These are phyloP conservation scores for Megaptera novaeangliae DNA, from an alignment of 2,113 vertebrate species.

Conservation along the genomic window DNA sequence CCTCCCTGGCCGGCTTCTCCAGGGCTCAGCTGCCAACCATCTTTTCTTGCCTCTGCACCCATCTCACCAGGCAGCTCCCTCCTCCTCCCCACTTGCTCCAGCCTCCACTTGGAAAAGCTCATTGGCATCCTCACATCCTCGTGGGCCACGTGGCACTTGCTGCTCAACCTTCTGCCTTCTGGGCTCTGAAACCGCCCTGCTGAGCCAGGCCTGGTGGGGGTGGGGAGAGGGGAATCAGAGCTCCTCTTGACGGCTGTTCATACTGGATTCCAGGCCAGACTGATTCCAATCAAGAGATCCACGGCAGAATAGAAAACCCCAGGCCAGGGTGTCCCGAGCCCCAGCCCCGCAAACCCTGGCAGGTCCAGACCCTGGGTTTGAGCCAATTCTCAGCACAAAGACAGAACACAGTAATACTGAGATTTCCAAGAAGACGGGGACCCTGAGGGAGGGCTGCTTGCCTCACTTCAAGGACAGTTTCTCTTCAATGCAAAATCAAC, in stretches of 20 bases:
- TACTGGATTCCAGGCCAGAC: neutral
- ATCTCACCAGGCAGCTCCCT: neutral
- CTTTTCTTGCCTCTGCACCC: neutral
- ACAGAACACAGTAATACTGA: neutral
- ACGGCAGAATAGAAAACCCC: neutral
- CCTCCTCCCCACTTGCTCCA: neutral
- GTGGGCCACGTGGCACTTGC: neutral
- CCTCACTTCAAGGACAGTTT: neutral
- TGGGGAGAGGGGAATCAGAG: rapidly evolving
- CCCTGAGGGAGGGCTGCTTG: rapidly evolving
- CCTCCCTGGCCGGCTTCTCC: neutral
- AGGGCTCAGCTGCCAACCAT: neutral
- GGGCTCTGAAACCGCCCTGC: neutral
- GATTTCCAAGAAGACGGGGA: neutral
- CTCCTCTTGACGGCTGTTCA: neutral
- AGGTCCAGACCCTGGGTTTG: neutral
- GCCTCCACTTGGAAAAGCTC: rapidly evolving
- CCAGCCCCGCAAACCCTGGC: neutral
- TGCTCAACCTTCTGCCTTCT: neutral
- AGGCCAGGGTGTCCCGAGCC: neutral
- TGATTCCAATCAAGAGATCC: neutral
- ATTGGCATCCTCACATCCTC: neutral
- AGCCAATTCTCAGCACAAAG: neutral
- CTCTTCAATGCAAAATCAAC: neutral
- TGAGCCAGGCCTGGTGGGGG: neutral